Conservation (phyloP, 2,888 invertebrate species). For the Candidula unifasciata region DNA sequence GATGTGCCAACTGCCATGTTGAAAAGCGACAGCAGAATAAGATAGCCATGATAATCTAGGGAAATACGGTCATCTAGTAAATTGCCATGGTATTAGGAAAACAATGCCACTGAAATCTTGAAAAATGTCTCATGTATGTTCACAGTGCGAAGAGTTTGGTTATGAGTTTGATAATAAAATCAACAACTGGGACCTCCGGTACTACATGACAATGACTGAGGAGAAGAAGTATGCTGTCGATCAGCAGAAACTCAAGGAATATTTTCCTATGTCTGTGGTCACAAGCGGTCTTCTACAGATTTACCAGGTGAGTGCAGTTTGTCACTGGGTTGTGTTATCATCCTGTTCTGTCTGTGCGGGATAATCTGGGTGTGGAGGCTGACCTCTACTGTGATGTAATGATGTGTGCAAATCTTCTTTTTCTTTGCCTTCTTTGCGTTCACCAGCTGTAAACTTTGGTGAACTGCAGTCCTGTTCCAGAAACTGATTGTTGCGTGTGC, state of each 20-base stretch:
- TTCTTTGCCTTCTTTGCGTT: too few species aligned
- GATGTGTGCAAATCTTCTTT: too few species aligned
- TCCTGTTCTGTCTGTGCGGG: not conserved
- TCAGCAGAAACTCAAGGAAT: conserved; percentile 79
- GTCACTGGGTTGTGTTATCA: not conserved
- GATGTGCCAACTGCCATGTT: too few species aligned
- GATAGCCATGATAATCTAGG: too few species aligned
- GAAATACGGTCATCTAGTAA: too few species aligned
- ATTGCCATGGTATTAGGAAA: too few species aligned
- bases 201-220: conserved; percentile 79
- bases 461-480: too few species aligned
- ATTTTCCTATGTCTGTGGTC: conserved; percentile 80
- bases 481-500: too few species aligned
- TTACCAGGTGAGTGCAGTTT: conserved; percentile 76
- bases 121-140: conserved; percentile 37
- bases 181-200: conserved; percentile 79
- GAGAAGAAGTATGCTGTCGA: conserved; percentile 79
- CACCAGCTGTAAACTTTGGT: too few species aligned
- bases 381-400: not conserved
- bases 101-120: too few species aligned
- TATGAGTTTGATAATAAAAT: conserved; percentile 77
- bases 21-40: too few species aligned
- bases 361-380: too few species aligned
- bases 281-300: conserved; percentile 79
- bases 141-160: conserved; percentile 77